Evolutionary conservation across 1,140 invertebrate species (phyloP).

Genomic region (Paralvinella palmiformis): DNA sequence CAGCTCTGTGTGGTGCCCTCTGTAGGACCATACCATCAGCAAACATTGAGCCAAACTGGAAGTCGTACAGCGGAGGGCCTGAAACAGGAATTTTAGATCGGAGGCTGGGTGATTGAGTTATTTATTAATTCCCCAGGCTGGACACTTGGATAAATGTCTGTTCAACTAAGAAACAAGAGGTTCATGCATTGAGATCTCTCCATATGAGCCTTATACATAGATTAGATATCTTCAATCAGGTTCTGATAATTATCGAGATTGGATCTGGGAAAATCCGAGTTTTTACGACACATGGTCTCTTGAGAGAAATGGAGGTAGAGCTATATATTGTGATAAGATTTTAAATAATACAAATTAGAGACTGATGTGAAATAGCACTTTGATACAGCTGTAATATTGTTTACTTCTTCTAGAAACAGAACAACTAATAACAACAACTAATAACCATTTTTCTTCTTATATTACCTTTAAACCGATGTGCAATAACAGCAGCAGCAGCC

Average conservation of each 20-base stretch:
- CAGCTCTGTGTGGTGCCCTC: slow-evolving; percentile 25
- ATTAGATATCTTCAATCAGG: neutral
- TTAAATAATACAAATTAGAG: no score
- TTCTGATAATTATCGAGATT: neutral
- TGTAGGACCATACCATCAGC: slow-evolving; percentile 40
- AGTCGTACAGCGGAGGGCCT: slow-evolving; percentile 9
- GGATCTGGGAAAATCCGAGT: no score
- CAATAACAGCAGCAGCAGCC: slow-evolving; percentile 9
- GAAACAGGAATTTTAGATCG: neutral
- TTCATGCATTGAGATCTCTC: neutral
- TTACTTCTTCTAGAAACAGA: no score
- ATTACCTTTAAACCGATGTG: slow-evolving; percentile 15
- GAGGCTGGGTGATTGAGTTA: no score
- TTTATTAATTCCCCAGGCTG: no score
- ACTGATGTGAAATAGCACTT: no score
- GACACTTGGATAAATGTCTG: neutral
- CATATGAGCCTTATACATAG: neutral
- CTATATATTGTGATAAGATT: no score
- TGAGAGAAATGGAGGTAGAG: no score
- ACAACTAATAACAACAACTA: no score
- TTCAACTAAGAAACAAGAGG: neutral
- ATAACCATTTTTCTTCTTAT: no score
- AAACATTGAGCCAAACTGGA: slow-evolving; percentile 31
- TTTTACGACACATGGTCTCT: no score
- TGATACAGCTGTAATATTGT: no score